These are phyloP conservation scores for Lophochroa leadbeateri DNA, from an alignment of 2,113 vertebrate genomes.

Conservation along the genomic window DNA sequence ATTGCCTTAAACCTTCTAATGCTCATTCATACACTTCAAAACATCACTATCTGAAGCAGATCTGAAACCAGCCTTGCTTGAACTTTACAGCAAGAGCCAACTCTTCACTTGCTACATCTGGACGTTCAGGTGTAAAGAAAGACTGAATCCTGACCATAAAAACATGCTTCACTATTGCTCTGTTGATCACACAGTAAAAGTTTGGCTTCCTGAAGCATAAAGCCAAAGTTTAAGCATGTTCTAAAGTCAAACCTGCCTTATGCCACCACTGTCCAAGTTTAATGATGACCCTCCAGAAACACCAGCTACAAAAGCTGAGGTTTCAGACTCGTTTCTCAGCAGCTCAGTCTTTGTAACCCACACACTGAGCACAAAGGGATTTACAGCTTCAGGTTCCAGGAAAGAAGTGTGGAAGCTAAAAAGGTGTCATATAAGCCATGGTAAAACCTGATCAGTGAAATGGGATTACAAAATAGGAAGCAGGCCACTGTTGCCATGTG, in stretches of 20 bases:
- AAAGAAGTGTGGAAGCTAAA: not conserved
- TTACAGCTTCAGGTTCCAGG: not conserved
- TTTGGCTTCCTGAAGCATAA: not conserved
- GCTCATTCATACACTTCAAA: rapidly evolving
- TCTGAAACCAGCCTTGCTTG: not conserved
- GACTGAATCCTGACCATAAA: not conserved
- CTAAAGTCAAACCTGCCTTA: not conserved
- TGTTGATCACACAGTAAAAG: not conserved
- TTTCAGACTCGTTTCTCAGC: not conserved
- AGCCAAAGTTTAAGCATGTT: not conserved
- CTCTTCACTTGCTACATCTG: not conserved
- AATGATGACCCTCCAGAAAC: not conserved
- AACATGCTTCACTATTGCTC: rapidly evolving
- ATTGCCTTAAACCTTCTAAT: not conserved
- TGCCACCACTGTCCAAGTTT: not conserved
- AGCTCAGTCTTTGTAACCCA: not conserved
- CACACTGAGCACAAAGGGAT: not conserved
- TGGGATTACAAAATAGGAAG: not conserved
- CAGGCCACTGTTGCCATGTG: not conserved
- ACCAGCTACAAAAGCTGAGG: not conserved
- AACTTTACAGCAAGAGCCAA: not conserved
- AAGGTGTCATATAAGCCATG: not conserved
- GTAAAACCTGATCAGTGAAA: not conserved
- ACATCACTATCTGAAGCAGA: not conserved
- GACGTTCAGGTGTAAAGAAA: not conserved